A percentile compares a stretch with the other conserved stretches of the same genome.
Conservation (phyloP, 2,888 invertebrate genomes). For the Mythimna pallens region DNA sequence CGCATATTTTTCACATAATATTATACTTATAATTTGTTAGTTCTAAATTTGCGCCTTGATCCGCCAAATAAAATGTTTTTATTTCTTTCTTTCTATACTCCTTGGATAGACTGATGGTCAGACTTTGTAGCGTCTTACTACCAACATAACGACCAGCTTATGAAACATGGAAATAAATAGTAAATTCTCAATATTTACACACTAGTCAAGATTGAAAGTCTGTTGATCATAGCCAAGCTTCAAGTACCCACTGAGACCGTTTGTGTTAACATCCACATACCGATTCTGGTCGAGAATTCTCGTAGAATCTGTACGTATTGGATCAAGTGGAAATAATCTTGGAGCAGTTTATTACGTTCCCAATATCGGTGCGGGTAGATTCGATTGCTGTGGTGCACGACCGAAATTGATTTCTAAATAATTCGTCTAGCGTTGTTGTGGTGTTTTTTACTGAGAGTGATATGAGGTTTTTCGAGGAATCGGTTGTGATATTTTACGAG, state of each 20-base stretch:
- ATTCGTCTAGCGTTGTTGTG: slow-evolving; percentile 64
- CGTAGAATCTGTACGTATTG: slow-evolving; percentile 70
- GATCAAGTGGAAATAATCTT: slow-evolving; percentile 81
- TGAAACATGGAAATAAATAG: background rate
- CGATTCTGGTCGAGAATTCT: slow-evolving; percentile 49
- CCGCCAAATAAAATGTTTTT: no score
- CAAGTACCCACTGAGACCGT: slow-evolving; percentile 33
- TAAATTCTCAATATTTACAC: slow-evolving; percentile 27
- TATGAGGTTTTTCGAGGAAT: background rate
- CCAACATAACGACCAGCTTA: no score
- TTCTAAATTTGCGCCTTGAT: no score
- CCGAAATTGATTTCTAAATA: slow-evolving; percentile 79
- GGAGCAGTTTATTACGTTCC: slow-evolving; percentile 82
- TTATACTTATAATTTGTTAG: no score
- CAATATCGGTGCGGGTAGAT: slow-evolving; percentile 77
- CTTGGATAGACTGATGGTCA: no score
- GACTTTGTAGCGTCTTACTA: no score
- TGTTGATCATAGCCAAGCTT: slow-evolving; percentile 22
- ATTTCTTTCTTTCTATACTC: no score
- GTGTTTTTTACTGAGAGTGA: slow-evolving; percentile 32
- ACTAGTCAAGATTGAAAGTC: slow-evolving; percentile 30
- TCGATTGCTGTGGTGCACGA: slow-evolving; percentile 70
- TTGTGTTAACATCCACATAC: slow-evolving; percentile 59
- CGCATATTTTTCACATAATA: no score
- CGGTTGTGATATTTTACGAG: background rate